Conservation (phyloP, 2,113 vertebrate genomes). For the Laterallus jamaicensis region DNA sequence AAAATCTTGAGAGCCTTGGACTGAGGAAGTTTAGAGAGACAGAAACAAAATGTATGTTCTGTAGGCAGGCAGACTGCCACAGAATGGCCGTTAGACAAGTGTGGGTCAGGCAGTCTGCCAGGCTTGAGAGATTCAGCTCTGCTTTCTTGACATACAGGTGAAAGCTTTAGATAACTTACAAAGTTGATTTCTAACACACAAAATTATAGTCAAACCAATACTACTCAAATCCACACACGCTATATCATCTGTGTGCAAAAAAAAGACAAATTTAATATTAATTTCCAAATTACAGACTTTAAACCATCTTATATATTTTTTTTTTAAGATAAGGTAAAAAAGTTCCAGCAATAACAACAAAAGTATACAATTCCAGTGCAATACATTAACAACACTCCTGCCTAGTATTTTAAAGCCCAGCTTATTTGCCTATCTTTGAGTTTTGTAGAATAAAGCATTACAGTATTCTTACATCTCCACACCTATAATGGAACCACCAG, state of each 20-base stretch:
- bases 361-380: conserved; percentile 13
- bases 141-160: background rate
- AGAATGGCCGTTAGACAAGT: background rate
- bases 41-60: background rate
- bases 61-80: background rate
- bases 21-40: no score
- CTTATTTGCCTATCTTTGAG: background rate
- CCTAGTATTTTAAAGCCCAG: conserved; percentile 14
- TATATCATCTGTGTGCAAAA: background rate
- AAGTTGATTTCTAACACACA: background rate
- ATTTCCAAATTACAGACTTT: background rate
- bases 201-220: background rate
- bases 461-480: background rate
- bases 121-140: background rate
- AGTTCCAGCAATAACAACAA: background rate
- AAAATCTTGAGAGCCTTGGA: no score
- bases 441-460: conserved; percentile 14
- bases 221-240: background rate
- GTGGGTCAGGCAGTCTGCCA: background rate
- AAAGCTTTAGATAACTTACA: conserved; percentile 2
- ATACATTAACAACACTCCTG: background rate
- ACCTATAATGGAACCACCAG: background rate
- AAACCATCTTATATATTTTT: background rate
- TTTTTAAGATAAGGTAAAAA: background rate
- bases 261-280: background rate